Base-by-base conservation (phyloP, 2,797 vertebrate species). In the Pempheris klunzingeri region DNA sequence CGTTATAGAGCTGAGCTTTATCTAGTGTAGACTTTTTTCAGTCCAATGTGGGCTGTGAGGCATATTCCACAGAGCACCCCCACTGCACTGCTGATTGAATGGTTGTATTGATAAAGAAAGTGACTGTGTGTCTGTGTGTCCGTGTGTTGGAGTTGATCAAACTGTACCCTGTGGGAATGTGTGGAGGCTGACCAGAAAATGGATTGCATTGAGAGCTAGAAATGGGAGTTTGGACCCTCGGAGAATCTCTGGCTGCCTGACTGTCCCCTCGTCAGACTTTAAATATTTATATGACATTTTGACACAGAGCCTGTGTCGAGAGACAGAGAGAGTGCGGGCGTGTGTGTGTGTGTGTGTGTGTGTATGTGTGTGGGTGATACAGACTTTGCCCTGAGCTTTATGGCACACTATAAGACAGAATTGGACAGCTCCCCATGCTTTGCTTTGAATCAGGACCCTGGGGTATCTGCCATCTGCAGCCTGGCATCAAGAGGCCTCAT, bases 201-300 rank as follows among this genome's bases (percentile, higher is more conserved):
- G 61, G 70, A 86, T 82, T 77, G 38, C 80, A 80, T 74, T 81
- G 46, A 77, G 68, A 69, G 69, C 38, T 61, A 46, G 72, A 70
- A 78, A 78, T 80, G 44, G 67, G 75, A 78, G 61, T 82, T 64
- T 1, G 17, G 63, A 75, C 81, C 79, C 62, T 74, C 18, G 0
- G 38, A 71, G 66, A 82, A 65, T 43, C 65, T 66, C 63, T 32
- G 60, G 74, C 66, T 74, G 70, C 22, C 61, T 13, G 18, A 73
- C 58, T 63, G 69, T 88, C 82, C 78, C 75, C 87, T 68, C 80
- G 82, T 89, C 85, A 81, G 74, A 81, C 77, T 78, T 85, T 85
- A 87, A 93, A 91, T 91, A 90, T 92, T 92, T 81, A 90, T 84
- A 80, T 68, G 79, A 73, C 86, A 88, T 88, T 89, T 85, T 87